phyloP scores from a whole-genome alignment of 1,140 invertebrate genomes.

The Gonioctena quinquepunctata region DNA sequence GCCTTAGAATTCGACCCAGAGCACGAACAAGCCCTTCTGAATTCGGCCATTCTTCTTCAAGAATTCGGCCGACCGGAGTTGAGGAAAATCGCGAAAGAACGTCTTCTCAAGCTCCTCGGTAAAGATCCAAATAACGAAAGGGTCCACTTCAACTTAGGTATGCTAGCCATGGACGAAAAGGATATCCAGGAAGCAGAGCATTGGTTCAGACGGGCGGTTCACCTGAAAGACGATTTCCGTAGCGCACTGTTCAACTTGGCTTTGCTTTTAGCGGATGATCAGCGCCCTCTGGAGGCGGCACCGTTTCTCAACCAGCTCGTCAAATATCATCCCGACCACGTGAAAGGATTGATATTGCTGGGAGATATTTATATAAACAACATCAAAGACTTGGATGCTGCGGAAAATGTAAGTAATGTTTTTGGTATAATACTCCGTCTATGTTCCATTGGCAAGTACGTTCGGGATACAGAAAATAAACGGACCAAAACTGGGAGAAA shows the following conservation, averaged over 20 bases:
- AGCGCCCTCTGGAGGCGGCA: constrained; percentile 87
- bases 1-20: constrained; percentile 91
- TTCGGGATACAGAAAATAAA: too few species aligned
- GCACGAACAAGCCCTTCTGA: constrained; percentile 91
- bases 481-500: too few species aligned
- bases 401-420: constrained; percentile 74
- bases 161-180: constrained; percentile 94
- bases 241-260: constrained; percentile 95
- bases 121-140: constrained; percentile 83
- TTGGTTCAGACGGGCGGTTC: constrained; percentile 85
- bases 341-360: constrained; percentile 91
- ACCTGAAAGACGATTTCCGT: constrained; percentile 83
- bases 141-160: constrained; percentile 88
- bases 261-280: constrained; percentile 83
- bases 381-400: constrained; percentile 90
- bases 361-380: constrained; percentile 97
- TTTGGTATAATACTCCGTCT: not conserved
- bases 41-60: constrained; percentile 93
- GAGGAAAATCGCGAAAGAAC: constrained; percentile 75
- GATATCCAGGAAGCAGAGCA: constrained; percentile 85
- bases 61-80: constrained; percentile 80
- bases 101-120: constrained; percentile 79
- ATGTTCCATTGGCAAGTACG: not conserved
- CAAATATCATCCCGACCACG: constrained; percentile 89
- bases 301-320: constrained; percentile 92